A percentile compares a stretch with the other conserved stretches of the same genome.
These are phyloP conservation scores for Pelochelys cantorii DNA, from an alignment of 2,797 vertebrate genomes.

Conservation along the genomic window DNA sequence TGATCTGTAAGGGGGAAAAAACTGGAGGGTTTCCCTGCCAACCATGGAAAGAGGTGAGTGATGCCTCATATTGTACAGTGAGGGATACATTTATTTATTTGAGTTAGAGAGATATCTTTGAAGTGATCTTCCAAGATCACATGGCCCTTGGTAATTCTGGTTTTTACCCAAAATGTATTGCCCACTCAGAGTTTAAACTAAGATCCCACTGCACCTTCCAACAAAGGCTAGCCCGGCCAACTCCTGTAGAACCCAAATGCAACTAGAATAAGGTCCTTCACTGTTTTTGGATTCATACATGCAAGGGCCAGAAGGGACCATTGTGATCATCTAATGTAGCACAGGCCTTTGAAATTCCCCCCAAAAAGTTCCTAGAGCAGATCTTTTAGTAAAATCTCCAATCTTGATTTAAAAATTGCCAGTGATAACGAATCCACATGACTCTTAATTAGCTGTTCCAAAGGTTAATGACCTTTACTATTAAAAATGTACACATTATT, in stretches of 20 bases:
- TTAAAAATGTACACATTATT: not conserved
- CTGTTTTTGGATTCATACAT: not conserved
- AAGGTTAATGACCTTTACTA: not conserved
- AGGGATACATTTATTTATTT: not conserved
- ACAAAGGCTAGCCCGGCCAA: not conserved
- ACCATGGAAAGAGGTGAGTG: not conserved
- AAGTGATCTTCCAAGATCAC: not conserved
- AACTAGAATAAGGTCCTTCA: not conserved
- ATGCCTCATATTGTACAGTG: not conserved
- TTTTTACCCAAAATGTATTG: slow-evolving; percentile 14
- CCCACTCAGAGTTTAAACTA: not conserved
- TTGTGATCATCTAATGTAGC: not conserved
- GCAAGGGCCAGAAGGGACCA: not conserved
- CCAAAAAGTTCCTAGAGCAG: not conserved
- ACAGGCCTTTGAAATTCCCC: not conserved
- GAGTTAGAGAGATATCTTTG: not conserved
- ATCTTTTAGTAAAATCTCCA: not conserved
- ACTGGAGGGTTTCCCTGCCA: too few species aligned
- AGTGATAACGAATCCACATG: not conserved
- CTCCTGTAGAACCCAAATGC: not conserved
- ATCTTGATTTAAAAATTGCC: not conserved
- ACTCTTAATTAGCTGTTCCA: not conserved
- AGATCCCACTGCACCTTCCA: not conserved
- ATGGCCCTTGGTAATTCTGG: not conserved
- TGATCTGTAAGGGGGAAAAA: not conserved